Evolutionary conservation across 1,140 invertebrate species (phyloP).

Genomic region (Frieseomelitta varia): DNA sequence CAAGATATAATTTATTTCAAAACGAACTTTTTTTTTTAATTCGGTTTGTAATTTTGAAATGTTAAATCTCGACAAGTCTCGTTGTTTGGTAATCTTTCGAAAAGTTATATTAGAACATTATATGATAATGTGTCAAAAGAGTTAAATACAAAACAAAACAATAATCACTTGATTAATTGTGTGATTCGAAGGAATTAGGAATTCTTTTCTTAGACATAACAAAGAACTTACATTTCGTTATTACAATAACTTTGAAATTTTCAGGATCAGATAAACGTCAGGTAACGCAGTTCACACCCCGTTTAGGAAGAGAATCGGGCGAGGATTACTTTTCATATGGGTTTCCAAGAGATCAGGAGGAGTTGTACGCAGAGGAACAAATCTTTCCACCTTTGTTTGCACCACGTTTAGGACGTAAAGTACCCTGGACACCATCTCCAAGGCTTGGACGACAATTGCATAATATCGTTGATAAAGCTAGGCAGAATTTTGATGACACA

Average conservation of each 20-base stretch:
- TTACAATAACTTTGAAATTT: not conserved
- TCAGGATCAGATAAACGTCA: slow-evolving; percentile 63
- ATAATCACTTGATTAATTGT: not conserved
- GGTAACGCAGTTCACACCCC: slow-evolving; percentile 70
- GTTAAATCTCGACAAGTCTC: too few species aligned
- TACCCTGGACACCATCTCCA: slow-evolving; percentile 61
- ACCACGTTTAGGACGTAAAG: slow-evolving; percentile 65
- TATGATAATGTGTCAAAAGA: too few species aligned
- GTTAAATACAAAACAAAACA: too few species aligned
- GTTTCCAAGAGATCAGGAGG: slow-evolving; percentile 24
- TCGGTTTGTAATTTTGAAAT: too few species aligned
- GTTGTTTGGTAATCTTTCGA: too few species aligned
- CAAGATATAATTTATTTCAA: not conserved
- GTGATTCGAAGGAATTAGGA: not conserved
- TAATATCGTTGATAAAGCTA: slow-evolving; percentile 51
- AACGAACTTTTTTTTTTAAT: too few species aligned
- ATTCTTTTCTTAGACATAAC: not conserved
- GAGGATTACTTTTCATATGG: slow-evolving; percentile 50
- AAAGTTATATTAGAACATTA: too few species aligned
- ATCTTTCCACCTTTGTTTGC: slow-evolving; percentile 54
- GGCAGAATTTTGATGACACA: slow-evolving; percentile 18
- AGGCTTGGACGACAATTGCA: slow-evolving; percentile 63
- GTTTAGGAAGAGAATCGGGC: slow-evolving; percentile 71
- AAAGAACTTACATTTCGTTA: not conserved
- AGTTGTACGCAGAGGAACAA: slow-evolving; percentile 41